Percentiles rank a stretch among this genome's conserved stretches.
Conservation (phyloP, 2,797 vertebrate genomes). For the Helicolenus hilgendorfi region DNA sequence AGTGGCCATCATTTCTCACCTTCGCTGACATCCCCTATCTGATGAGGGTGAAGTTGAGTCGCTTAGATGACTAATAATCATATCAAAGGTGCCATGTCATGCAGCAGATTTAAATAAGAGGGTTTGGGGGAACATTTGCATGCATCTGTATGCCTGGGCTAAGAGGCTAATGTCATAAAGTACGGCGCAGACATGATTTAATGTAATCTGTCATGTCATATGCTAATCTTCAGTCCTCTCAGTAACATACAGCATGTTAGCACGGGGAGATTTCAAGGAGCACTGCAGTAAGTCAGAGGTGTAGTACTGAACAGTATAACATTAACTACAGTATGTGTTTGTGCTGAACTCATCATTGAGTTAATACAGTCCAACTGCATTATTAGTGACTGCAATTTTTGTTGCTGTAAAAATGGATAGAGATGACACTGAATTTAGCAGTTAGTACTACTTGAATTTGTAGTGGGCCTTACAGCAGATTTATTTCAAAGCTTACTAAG, state of each 20-base stretch:
- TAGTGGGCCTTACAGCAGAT: neutral
- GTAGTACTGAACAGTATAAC: constrained; percentile 79
- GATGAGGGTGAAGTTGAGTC: constrained; percentile 97
- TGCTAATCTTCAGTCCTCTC: constrained; percentile 99
- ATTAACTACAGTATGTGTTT: constrained; percentile 79
- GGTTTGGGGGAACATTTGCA: constrained; percentile 97
- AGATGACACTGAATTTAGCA: neutral
- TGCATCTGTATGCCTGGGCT: constrained; percentile 95
- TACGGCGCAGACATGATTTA: constrained; percentile 96
- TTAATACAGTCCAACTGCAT: constrained; percentile 88
- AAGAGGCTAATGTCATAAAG: constrained; percentile 99
- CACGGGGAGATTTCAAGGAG: constrained; percentile 61
- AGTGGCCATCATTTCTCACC: constrained; percentile 95
- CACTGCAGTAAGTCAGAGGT: constrained; percentile 52
- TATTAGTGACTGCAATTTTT: constrained; percentile 1
- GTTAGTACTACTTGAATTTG: neutral
- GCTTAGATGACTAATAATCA: constrained; percentile 99
- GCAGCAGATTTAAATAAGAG: constrained; percentile 99
- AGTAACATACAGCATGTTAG: constrained; percentile 94
- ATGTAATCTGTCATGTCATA: constrained; percentile 99
- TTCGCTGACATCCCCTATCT: constrained; percentile 95
- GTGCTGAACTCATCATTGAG: constrained; percentile 65
- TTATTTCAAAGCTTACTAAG: constrained; percentile 11
- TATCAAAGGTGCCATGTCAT: constrained; percentile 99
- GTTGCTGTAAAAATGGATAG: neutral